Evolutionary conservation across 2,888 invertebrate species (phyloP), one percentile per base, ranked within the genome.

Genomic region (Abrostola triplasia): DNA sequence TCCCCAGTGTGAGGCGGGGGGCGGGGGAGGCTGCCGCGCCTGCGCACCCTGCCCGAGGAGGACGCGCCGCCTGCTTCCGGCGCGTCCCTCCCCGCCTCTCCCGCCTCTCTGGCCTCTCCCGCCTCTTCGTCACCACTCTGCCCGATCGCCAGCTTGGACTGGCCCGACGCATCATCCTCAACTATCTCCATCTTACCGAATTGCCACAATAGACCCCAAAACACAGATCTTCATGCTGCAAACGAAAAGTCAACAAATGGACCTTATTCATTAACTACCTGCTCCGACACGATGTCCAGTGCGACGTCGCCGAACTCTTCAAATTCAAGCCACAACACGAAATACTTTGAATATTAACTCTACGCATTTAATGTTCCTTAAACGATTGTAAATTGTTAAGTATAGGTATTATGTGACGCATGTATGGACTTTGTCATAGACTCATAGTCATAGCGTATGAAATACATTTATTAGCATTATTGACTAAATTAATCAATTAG

Each of bases 21-120:
- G 94, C 94, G 94, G 94, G 95, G 91, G 94, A 92, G 93, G 93
- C 87, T 90, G 67, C 81, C 85, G 83, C 93, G 92, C 88, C 91
- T 94, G 87, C 90, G 90, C 84, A 93, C 93, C 72, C 84, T 93
- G 79, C 88, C 91, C 62, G 94, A 93, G 86, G 94, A 94, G 84
- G 93, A 93, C 79, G 84, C 81, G 64, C 73, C 84, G 56, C 71
- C 80, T 65, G 57, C 57, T 13, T 72, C 79, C 53, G 85, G 84
- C 67, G 83, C 84, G 70, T 77, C 85, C 48, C 62, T 67, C 71
- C 82, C 84, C 63, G 86, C 91, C 90, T 88, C 91, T 84, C 90
- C 91, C 89, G 90, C 92, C 87, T 73, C 75, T 64, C 81, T 83
- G 61, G 85, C 90, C 88, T 88, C 90, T 83, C 90, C 91, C 88